Evolutionary conservation across 2,888 invertebrate genomes (phyloP).

Genomic region (Selenia dentaria): DNA sequence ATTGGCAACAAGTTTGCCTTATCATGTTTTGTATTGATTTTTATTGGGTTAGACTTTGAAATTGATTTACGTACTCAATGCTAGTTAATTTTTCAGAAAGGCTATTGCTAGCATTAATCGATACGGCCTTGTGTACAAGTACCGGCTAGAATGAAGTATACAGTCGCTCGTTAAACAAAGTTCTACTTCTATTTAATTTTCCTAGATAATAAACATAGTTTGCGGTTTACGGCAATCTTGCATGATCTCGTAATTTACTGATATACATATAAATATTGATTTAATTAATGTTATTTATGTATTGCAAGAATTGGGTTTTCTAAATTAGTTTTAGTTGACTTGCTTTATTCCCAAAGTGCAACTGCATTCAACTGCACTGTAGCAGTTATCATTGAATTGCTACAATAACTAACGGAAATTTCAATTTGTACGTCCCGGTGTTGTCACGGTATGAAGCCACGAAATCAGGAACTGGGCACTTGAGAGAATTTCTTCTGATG

Average conservation of each 20-base stretch:
- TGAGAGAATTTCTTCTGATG: conserved; percentile 45
- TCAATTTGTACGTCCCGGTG: conserved; percentile 64
- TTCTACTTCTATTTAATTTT: conserved; percentile 32
- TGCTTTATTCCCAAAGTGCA: conserved; percentile 4
- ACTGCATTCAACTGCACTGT: conserved; percentile 11
- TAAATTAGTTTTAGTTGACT: no score
- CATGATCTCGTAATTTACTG: conserved; percentile 27
- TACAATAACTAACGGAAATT: conserved; percentile 61
- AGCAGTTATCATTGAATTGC: conserved; percentile 38
- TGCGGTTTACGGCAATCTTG: conserved; percentile 29
- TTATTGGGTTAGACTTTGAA: no score
- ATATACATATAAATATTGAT: conserved; percentile 7
- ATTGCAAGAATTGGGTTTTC: no score
- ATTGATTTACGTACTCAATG: no score
- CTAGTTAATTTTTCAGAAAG: conserved; percentile 2
- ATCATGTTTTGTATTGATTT: no score
- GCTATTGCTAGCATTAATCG: conserved; percentile 35
- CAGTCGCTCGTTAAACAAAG: conserved; percentile 40
- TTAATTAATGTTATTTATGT: neutral
- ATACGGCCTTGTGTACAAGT: conserved; percentile 53
- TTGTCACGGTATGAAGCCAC: conserved; percentile 54
- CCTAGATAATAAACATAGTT: conserved; percentile 21
- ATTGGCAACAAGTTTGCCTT: conserved; percentile 27
- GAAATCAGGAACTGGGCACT: conserved; percentile 66
- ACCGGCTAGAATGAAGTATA: conserved; percentile 36